Evolutionary conservation across 2,888 invertebrate genomes (phyloP), one percentile per base, ranked within the genome.

Genomic region (Perdita meconis): DNA sequence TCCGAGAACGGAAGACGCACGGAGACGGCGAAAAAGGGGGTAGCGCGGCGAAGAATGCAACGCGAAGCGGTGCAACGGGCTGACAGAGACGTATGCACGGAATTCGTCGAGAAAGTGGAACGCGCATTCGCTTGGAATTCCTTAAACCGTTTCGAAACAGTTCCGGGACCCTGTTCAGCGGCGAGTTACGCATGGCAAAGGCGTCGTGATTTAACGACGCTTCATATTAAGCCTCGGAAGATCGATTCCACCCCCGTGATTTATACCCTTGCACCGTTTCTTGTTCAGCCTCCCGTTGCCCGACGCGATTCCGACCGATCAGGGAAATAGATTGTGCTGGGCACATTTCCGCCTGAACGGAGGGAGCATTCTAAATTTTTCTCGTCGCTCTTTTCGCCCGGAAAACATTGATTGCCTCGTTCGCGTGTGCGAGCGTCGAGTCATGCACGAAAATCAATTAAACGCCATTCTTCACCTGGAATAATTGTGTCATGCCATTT

Each of bases 51-150:
- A 47, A 57, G 51, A 56, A 51, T 53, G 47, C 19, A 55, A n/a
- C 65, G 64, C 34, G 53, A 55, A 24, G 30, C 69, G 26, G 40
- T 61, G 30, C 42, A 30, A 26, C 50, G 34, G 55, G 57, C 63
- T 78, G 80, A 82, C 78, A 60, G 66, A 75, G 66, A 82, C 72
- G 65, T 64, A 76, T 79, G 77, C 51, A 60, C 30, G 77, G 79
- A 81, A 81, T 85, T 68, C 71, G 47, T 38, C 44, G 59, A 65
- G 74, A 74, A 81, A 77, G 69, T 63, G 69, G 69, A 69, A 72
- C 64, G 69, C 57, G 67, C 68, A 78, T 79, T 66, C 78, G 53
- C 63, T 24, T 10, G 67, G 60, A 78, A 80, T 83, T 76, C 74
- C 80, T 71, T 63, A 66, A 79, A 77, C 65, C 61, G 72, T 72